Base-by-base conservation (phyloP, 2,888 invertebrate species). In the Sminthurinus aureus region DNA sequence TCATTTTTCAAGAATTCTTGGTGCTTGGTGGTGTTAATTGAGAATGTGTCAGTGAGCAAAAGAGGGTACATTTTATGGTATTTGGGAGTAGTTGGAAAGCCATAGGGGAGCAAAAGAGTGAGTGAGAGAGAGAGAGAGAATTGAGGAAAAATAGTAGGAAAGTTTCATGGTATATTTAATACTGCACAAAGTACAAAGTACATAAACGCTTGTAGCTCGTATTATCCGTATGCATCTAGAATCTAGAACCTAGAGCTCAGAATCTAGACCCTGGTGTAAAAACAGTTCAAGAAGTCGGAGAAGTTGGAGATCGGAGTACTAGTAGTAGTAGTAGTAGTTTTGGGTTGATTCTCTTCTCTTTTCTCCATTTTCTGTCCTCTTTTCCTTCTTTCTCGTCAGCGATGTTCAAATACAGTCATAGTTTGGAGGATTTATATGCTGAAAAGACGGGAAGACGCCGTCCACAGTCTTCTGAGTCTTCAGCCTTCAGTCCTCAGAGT, bases 1-100 rank as follows among this genome's bases (percentile, higher is more conserved):
- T 85, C 85, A 85, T 84, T 83, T 85, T 85, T 85, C 85, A 85
- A 81, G 85, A 79, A 84, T 84, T 84, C 84, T 83, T 84, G 81
- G 84, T 84, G 83, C 83, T 84, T 84, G 83, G 81, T 84, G 81
- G 84, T 84, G 83, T 84, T 84, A 85, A 85, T 85, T 85, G 85
- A 83, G 84, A 82, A 80, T 77, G 79, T 83, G 83, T 82, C 82
- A 82, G 82, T 76, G 80, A 76, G 75, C n/a, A 81, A 75, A 76
- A 75, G 52, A 80, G 80, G 80, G 80, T 80, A 80, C 80, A 80
- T 80, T 80, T 79, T 80, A 80, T 80, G 71, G 80, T 51, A 52
- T 80, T 80, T 50, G 71, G 73, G 50, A 80, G 71, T 80, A 71
- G 80, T 51, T 80, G 22, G 52, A 52, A 69, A 79, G 79, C 79